Percentiles rank a stretch among this genome's conserved stretches.
These are phyloP conservation scores for Drosophila subobscura DNA, from an alignment of 1,140 invertebrate species.

Conservation along the genomic window DNA sequence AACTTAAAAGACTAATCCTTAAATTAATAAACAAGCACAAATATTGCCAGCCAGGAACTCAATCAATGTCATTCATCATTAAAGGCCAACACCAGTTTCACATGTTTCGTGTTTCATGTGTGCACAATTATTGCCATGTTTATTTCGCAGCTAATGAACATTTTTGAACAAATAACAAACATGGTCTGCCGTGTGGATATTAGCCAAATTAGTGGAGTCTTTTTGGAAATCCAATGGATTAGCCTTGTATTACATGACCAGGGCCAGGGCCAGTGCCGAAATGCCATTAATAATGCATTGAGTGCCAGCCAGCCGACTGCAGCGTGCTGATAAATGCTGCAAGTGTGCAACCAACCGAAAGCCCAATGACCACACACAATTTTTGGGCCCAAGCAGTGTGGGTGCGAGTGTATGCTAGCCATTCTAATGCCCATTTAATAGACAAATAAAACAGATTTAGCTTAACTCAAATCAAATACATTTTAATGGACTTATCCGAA, in stretches of 20 bases:
- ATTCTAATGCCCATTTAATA: slow-evolving; percentile 22
- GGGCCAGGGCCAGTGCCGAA: too few relatives aligned
- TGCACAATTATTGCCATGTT: neutral
- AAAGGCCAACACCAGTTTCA: too few relatives aligned
- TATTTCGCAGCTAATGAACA: slow-evolving; percentile 12
- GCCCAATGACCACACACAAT: neutral
- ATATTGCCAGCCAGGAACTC: too few relatives aligned
- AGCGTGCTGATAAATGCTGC: slow-evolving; percentile 13
- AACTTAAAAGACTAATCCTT: too few relatives aligned
- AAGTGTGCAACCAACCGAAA: slow-evolving; percentile 6
- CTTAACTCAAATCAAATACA: slow-evolving; percentile 30
- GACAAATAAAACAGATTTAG: slow-evolving; percentile 27
- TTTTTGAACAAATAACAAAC: neutral
- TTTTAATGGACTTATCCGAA: slow-evolving; percentile 32
- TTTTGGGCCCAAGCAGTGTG: too few relatives aligned
- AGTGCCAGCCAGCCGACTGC: neutral
- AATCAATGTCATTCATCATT: too few relatives aligned
- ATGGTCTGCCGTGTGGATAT: neutral
- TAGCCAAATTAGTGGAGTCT: slow-evolving; percentile 2
- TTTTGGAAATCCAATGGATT: slow-evolving; percentile 21
- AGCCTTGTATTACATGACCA: slow-evolving; percentile 4
- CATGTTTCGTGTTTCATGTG: too few relatives aligned
- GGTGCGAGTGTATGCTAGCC: too few relatives aligned
- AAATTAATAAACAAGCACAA: too few relatives aligned
- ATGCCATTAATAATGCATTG: slow-evolving; percentile 1